A percentile compares a stretch with the other conserved stretches of the same genome.
Evolutionary conservation across 2,888 invertebrate genomes (phyloP).

Genomic region (Drosophila quinaria): DNA sequence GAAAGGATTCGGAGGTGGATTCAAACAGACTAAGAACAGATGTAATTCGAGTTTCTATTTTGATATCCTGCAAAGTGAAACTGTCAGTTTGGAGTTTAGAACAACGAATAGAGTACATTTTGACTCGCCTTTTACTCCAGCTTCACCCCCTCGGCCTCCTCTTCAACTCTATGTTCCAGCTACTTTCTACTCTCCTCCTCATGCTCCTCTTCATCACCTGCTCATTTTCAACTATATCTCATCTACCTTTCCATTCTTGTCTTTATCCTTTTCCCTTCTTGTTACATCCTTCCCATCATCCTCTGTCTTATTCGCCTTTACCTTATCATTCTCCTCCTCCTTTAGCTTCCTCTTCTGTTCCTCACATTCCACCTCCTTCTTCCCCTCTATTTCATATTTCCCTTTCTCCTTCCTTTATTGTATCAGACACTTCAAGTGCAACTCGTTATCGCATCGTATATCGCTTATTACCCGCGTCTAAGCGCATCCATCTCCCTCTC

Average conservation of each 20-base stretch:
- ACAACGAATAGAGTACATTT: slow-evolving; percentile 35
- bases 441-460: slow-evolving; percentile 79
- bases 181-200: background rate
- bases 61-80: background rate
- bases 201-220: background rate
- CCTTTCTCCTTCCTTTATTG: background rate
- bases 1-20: background rate
- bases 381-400: background rate
- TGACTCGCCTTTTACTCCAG: background rate
- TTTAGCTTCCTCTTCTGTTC: background rate
- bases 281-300: no score
- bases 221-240: background rate
- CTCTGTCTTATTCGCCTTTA: background rate
- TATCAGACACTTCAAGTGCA: slow-evolving; percentile 59
- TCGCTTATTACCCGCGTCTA: slow-evolving; percentile 73
- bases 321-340: background rate
- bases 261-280: no score
- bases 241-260: background rate
- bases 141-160: background rate
- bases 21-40: background rate
- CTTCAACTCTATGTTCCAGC: background rate
- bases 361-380: background rate
- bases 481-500: slow-evolving; percentile 14
- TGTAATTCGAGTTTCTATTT: slow-evolving; percentile 5
- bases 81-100: slow-evolving; percentile 50